Percentiles rank a stretch among this genome's conserved stretches.
Evolutionary conservation across 2,888 invertebrate species (phyloP).

Genomic region (Ormyrus nitidulus): DNA sequence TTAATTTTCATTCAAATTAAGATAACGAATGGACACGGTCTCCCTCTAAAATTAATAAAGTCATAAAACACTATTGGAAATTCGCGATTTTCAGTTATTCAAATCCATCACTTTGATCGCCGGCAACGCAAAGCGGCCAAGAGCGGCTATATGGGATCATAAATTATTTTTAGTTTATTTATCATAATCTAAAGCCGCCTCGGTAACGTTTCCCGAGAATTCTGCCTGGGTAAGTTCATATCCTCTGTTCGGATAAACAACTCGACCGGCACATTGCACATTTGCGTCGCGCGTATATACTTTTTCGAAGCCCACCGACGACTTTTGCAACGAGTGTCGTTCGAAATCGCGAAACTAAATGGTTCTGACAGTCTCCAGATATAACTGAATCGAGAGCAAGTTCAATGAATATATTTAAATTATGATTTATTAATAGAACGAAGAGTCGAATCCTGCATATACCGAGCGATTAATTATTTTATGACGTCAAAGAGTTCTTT

Average conservation of each 20-base stretch:
- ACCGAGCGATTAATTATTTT: no score
- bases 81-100: no score
- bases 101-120: no score
- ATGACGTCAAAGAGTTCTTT: no score
- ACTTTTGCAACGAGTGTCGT: no score
- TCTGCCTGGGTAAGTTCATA: neutral
- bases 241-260: conserved; percentile 26
- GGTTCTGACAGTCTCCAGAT: neutral
- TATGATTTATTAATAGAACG: neutral
- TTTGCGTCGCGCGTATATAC: neutral
- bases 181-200: conserved; percentile 28
- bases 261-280: neutral
- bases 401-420: neutral
- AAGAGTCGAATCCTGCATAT: no score
- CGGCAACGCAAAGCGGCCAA: no score
- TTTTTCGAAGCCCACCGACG: neutral
- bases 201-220: conserved; percentile 20
- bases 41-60: no score
- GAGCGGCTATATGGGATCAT: neutral
- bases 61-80: no score
- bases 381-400: conserved; percentile 2
- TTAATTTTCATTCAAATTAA: no score
- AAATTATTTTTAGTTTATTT: conserved; percentile 50
- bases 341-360: no score
- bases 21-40: no score